phyloP scores from a whole-genome alignment of 2,797 vertebrate species.

The Catharus ustulatus region DNA sequence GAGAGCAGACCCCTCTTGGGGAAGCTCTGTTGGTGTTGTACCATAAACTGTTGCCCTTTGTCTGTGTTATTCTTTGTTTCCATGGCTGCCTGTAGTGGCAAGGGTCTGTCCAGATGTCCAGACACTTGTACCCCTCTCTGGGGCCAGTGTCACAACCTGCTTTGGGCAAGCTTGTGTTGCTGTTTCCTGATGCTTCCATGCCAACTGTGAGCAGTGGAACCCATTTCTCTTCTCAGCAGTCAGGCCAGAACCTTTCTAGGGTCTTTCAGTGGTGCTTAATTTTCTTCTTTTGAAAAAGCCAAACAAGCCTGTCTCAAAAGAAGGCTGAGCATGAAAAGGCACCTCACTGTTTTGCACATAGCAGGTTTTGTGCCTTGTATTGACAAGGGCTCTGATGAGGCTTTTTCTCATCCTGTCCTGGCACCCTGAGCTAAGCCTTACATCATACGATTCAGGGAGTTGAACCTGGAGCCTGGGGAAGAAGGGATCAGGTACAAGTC shows the following conservation, averaged over 20 bases:
- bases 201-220: background rate
- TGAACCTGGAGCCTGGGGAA: background rate
- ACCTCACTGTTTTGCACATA: background rate
- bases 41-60: background rate
- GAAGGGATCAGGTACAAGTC: background rate
- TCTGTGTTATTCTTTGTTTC: constrained; percentile 6
- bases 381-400: background rate
- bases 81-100: background rate
- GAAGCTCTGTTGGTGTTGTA: background rate
- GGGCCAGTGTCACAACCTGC: background rate
- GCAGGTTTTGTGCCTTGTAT: background rate
- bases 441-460: background rate
- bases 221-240: background rate
- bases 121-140: background rate
- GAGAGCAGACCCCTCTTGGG: background rate
- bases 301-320: background rate
- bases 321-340: background rate
- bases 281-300: background rate
- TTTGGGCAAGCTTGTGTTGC: background rate
- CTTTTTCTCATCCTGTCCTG: background rate
- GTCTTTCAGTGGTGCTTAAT: background rate
- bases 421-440: background rate
- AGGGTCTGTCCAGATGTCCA: background rate
- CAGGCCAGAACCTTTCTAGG: background rate
- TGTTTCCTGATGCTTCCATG: background rate